Evolutionary conservation across 2,888 invertebrate genomes (phyloP).

Genomic region (Crossocerus cetratus): DNA sequence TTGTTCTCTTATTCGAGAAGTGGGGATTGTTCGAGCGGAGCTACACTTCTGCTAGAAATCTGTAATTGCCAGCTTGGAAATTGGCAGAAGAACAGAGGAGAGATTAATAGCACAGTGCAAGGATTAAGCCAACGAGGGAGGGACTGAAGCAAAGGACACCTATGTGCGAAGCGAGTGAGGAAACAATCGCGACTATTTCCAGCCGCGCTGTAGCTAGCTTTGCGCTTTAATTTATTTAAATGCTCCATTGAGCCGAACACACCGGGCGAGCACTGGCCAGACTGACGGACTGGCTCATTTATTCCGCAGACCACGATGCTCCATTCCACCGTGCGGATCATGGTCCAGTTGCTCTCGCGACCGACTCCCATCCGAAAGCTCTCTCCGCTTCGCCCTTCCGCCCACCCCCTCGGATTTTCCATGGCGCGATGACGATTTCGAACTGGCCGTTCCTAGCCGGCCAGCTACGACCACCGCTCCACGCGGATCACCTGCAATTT

Average conservation of each 20-base stretch:
- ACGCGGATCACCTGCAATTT: constrained; percentile 40
- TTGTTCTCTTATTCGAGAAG: too few relatives aligned
- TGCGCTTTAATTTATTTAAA: constrained; percentile 71
- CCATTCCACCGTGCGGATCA: constrained; percentile 48
- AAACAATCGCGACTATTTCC: constrained; percentile 34
- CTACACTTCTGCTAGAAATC: background rate
- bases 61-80: background rate
- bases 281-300: constrained; percentile 66
- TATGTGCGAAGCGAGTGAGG: constrained; percentile 7
- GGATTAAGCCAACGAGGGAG: background rate
- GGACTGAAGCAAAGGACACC: background rate
- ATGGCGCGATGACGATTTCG: constrained; percentile 56
- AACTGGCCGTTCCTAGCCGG: too few relatives aligned
- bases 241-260: constrained; percentile 69
- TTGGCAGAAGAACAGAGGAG: background rate
- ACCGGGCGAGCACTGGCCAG: constrained; percentile 54
- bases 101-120: background rate
- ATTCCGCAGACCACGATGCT: constrained; percentile 63
- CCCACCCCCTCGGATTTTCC: constrained; percentile 31
- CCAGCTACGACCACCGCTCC: too few relatives aligned
- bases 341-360: constrained; percentile 41
- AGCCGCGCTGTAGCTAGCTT: constrained; percentile 42
- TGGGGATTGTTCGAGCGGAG: too few relatives aligned
- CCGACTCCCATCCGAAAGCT: constrained; percentile 38
- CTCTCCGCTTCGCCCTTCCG: constrained; percentile 31